Conservation (phyloP, 2,797 vertebrate genomes). For the Anabas testudineus region DNA sequence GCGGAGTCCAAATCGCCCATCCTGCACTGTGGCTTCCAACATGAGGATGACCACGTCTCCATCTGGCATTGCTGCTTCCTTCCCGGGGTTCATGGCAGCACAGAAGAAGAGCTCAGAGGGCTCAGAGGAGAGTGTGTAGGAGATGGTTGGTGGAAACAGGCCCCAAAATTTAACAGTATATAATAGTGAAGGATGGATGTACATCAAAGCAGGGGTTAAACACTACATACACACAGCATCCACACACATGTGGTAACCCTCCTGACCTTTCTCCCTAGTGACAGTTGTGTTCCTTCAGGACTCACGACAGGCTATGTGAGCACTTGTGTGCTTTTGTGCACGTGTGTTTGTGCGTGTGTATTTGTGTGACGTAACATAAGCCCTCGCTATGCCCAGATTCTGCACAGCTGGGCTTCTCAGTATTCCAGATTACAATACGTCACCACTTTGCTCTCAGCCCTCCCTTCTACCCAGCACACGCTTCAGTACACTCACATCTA, state of each 20-base stretch:
- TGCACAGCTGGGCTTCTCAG: slow-evolving; percentile 85
- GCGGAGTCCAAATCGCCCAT: slow-evolving; percentile 55
- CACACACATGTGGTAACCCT: slow-evolving; percentile 42
- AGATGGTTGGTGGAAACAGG: slow-evolving; percentile 35
- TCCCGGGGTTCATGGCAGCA: slow-evolving; percentile 58
- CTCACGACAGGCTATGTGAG: slow-evolving; percentile 60
- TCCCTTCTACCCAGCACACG: slow-evolving; percentile 55
- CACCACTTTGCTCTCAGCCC: slow-evolving; percentile 67
- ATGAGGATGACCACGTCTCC: slow-evolving; percentile 63
- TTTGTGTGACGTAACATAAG: slow-evolving; percentile 81
- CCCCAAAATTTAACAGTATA: slow-evolving; percentile 36
- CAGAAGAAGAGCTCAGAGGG: slow-evolving; percentile 31
- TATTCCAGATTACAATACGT: slow-evolving; percentile 87
- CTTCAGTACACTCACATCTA: slow-evolving; percentile 71
- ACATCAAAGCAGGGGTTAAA: slow-evolving; percentile 14
- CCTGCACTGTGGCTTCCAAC: slow-evolving; percentile 53
- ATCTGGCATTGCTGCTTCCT: slow-evolving; percentile 65
- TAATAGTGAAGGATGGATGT: slow-evolving; percentile 17
- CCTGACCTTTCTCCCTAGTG: slow-evolving; percentile 61
- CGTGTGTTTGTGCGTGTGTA: slow-evolving; percentile 39
- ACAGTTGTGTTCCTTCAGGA: slow-evolving; percentile 71
- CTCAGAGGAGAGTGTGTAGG: slow-evolving; percentile 30
- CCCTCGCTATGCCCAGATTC: slow-evolving; percentile 76
- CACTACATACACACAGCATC: slow-evolving; percentile 22
- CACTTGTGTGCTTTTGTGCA: slow-evolving; percentile 39